Conservation (phyloP, 2,797 vertebrate genomes). For the Tarsius wallacei region DNA sequence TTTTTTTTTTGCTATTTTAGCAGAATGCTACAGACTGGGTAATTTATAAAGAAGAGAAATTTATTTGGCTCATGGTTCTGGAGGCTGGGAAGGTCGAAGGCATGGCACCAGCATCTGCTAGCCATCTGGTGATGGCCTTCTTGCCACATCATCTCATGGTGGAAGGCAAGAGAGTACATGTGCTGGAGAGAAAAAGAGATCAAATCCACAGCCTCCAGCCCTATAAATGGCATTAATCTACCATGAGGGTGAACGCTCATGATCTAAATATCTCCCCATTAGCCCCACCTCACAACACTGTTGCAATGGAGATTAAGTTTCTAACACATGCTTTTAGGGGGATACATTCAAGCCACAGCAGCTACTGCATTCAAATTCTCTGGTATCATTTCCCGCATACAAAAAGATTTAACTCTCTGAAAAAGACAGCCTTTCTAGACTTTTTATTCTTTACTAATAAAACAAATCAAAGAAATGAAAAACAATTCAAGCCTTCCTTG, state of each 20-base stretch:
- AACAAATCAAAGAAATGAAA: background rate
- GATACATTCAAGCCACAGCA: background rate
- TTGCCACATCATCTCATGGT: background rate
- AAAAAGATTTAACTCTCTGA: background rate
- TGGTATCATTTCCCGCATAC: background rate
- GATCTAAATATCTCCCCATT: background rate
- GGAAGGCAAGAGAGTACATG: background rate
- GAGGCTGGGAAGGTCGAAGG: background rate
- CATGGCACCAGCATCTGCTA: background rate
- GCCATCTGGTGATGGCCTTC: background rate
- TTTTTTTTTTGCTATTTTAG: background rate
- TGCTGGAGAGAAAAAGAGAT: background rate
- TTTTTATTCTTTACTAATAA: slow-evolving; percentile 3
- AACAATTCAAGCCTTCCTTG: background rate
- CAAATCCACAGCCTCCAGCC: background rate
- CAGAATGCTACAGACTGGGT: background rate
- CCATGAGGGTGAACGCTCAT: too few relatives aligned
- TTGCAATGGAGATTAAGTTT: background rate
- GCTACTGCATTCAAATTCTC: background rate
- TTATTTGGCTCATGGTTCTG: background rate
- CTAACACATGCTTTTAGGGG: too few relatives aligned
- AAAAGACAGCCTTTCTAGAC: background rate
- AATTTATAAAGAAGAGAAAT: background rate
- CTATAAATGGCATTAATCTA: background rate
- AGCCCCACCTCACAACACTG: background rate